These are phyloP conservation scores for Drosophila buzzatii DNA, from an alignment of 2,888 invertebrate species.

Conservation along the genomic window DNA sequence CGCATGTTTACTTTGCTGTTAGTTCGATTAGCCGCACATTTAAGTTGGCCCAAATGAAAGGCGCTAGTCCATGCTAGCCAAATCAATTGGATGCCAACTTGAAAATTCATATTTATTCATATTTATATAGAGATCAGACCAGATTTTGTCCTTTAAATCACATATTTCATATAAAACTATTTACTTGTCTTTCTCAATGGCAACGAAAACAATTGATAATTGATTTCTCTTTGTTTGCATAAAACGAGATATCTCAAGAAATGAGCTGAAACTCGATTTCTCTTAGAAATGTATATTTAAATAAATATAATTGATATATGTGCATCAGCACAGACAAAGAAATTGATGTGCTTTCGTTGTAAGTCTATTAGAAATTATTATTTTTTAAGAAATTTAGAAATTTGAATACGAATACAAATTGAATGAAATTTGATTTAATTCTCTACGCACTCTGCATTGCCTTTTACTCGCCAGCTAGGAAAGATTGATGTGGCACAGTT, in stretches of 20 bases:
- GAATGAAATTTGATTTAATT: conserved; percentile 52
- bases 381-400: conserved; percentile 16
- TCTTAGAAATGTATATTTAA: neutral
- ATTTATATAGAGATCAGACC: neutral
- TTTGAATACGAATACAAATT: conserved; percentile 2
- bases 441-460: conserved; percentile 38
- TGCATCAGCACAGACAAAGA: neutral
- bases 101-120: neutral
- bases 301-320: neutral
- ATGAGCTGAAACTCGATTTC: neutral
- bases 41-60: conserved; percentile 47
- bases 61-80: neutral
- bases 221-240: neutral
- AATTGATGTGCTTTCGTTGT: neutral
- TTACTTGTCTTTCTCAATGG: too few relatives aligned
- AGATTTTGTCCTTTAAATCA: neutral
- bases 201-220: too few relatives aligned
- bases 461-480: conserved; percentile 4
- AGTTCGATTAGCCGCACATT: conserved; percentile 70
- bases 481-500: conserved; percentile 9
- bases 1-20: conserved; percentile 62
- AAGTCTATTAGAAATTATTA: neutral
- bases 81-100: neutral
- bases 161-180: neutral
- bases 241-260: neutral